A percentile compares a stretch with the other conserved stretches of the same genome.
Conservation (phyloP, 2,888 invertebrate species). For the Zootermopsis nevadensis region DNA sequence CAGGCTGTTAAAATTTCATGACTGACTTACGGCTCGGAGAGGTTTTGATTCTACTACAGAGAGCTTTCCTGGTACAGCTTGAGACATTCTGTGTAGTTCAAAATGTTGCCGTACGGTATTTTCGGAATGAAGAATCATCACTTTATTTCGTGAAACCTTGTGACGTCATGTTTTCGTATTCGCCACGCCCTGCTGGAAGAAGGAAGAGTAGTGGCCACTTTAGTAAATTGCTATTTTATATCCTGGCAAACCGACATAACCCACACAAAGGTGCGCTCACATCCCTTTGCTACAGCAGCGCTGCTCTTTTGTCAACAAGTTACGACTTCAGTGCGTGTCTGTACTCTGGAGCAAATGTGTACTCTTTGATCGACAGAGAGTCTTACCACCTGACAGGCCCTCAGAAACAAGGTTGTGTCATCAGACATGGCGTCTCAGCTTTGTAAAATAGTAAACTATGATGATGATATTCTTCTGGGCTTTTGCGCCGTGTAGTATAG, state of each 20-base stretch:
- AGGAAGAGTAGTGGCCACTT: neutral
- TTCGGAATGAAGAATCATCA: neutral
- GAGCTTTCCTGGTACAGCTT: neutral
- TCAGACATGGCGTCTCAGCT: too few relatives aligned
- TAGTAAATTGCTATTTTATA: slow-evolving; percentile 25
- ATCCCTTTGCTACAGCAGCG: neutral
- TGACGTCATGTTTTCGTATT: slow-evolving; percentile 2
- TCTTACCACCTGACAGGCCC: too few relatives aligned
- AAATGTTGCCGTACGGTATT: neutral
- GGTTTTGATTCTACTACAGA: neutral
- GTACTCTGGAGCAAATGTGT: too few relatives aligned
- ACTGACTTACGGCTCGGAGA: too few relatives aligned
- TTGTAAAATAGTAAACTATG: too few relatives aligned
- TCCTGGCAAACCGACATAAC: slow-evolving; percentile 5
- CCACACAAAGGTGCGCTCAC: neutral
- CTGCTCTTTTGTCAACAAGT: slow-evolving; percentile 9
- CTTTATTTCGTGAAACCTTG: neutral
- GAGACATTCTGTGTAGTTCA: too few relatives aligned
- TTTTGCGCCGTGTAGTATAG: too few relatives aligned
- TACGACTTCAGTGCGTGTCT: too few relatives aligned
- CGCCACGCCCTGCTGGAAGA: slow-evolving; percentile 17
- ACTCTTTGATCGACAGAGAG: too few relatives aligned
- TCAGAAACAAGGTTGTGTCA: too few relatives aligned
- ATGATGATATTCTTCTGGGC: too few relatives aligned
- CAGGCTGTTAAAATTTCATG: too few relatives aligned